These are phyloP conservation scores for Parnassius mnemosyne DNA, from an alignment of 2,888 invertebrate species.

Conservation along the genomic window DNA sequence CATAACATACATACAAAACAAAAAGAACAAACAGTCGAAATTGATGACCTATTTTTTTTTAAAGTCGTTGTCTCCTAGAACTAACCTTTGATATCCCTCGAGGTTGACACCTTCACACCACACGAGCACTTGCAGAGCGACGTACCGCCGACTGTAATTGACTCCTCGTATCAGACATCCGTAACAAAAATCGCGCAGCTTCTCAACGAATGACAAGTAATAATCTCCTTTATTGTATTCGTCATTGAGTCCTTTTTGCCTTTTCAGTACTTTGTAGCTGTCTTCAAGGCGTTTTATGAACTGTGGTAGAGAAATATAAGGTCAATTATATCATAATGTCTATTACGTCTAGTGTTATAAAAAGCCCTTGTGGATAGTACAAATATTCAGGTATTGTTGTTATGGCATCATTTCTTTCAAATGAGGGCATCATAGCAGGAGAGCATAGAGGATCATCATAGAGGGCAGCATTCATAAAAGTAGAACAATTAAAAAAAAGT, in stretches of 20 bases:
- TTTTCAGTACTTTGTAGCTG: conserved; percentile 50
- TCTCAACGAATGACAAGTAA: conserved; percentile 70
- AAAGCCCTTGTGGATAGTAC: too few species aligned
- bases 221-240: conserved; percentile 31
- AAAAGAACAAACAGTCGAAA: too few species aligned
- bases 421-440: too few species aligned
- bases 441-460: too few species aligned
- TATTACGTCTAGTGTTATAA: background rate
- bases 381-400: too few species aligned
- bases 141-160: conserved; percentile 81
- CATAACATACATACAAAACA: too few species aligned
- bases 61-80: too few species aligned
- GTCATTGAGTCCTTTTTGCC: conserved; percentile 31
- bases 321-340: background rate
- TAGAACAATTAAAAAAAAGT: too few species aligned
- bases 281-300: conserved; percentile 61
- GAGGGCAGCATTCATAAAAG: too few species aligned
- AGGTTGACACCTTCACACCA: conserved; percentile 47
- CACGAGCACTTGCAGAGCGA: conserved; percentile 79
- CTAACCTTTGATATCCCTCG: conserved; percentile 46
- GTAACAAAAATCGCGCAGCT: conserved; percentile 74
- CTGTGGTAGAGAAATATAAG: conserved; percentile 38
- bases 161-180: conserved; percentile 81
- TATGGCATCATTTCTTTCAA: too few species aligned
- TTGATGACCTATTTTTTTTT: too few species aligned